Evolutionary conservation across 1,140 invertebrate genomes (phyloP).

Genomic region (Octopus bimaculoides): DNA sequence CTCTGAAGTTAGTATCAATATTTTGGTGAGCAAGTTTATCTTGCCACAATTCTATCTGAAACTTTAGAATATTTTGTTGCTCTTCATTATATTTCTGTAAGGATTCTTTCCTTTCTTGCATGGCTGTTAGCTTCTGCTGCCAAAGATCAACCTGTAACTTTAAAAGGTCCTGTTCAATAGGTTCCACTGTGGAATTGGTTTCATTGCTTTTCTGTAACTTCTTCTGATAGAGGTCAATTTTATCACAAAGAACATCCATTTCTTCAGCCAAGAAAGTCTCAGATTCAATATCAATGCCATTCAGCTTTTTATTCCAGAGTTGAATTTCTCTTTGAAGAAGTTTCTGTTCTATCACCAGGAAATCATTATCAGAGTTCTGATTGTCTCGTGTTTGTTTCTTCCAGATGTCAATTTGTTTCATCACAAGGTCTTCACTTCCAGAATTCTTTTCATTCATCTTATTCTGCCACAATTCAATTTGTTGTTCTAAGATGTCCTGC

Average conservation of each 20-base stretch:
- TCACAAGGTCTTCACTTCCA: background rate
- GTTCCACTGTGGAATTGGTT: background rate
- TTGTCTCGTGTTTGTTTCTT: background rate
- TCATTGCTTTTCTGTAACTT: background rate
- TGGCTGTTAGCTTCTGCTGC: background rate
- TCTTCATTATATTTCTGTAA: background rate
- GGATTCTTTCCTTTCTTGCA: background rate
- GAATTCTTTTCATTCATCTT: background rate
- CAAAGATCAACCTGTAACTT: constrained; percentile 6
- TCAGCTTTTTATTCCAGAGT: background rate
- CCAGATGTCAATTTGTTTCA: background rate
- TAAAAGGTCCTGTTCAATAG: background rate
- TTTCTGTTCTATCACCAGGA: background rate
- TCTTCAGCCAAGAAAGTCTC: background rate
- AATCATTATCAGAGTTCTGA: background rate
- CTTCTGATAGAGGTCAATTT: background rate
- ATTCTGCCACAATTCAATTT: background rate
- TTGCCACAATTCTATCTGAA: background rate
- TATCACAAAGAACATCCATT: background rate
- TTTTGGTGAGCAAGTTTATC: background rate
- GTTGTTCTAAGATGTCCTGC: background rate
- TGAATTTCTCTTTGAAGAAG: background rate
- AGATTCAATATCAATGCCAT: background rate
- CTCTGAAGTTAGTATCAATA: background rate
- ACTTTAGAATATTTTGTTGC: background rate